Evolutionary conservation across 1,140 invertebrate genomes (phyloP).

Genomic region (Cotesia chilonis): DNA sequence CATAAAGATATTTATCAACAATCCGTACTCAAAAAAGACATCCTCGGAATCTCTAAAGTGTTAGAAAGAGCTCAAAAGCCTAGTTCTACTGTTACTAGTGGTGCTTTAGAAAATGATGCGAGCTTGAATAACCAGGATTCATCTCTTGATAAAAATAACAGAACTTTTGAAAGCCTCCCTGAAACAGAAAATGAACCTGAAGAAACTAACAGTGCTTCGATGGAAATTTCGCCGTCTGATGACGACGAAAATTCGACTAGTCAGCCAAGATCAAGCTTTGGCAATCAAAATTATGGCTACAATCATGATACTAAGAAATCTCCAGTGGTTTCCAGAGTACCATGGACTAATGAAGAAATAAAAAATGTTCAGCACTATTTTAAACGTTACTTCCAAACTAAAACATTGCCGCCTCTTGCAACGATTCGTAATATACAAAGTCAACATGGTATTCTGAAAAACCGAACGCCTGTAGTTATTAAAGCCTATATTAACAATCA

Average conservation of each 20-base stretch:
- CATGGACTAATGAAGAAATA: neutral
- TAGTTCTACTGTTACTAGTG: neutral
- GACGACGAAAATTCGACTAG: no score
- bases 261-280: no score
- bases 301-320: no score
- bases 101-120: neutral
- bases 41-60: neutral
- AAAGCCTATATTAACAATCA: constrained; percentile 7
- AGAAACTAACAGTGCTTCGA: no score
- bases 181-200: no score
- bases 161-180: neutral
- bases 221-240: no score
- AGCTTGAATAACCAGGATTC: neutral
- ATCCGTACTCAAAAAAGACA: constrained; percentile 18
- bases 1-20: constrained; percentile 30
- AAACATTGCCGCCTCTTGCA: neutral
- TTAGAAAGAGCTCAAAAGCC: constrained; percentile 19
- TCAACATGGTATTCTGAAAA: neutral
- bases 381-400: neutral
- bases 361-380: neutral
- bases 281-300: no score
- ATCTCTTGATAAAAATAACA: neutral
- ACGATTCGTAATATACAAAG: neutral
- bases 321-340: no score
- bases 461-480: neutral